A percentile compares a stretch with the other conserved stretches of the same genome.
Conservation (phyloP, 1,140 invertebrate genomes). For the Cherax quadricarinatus region DNA sequence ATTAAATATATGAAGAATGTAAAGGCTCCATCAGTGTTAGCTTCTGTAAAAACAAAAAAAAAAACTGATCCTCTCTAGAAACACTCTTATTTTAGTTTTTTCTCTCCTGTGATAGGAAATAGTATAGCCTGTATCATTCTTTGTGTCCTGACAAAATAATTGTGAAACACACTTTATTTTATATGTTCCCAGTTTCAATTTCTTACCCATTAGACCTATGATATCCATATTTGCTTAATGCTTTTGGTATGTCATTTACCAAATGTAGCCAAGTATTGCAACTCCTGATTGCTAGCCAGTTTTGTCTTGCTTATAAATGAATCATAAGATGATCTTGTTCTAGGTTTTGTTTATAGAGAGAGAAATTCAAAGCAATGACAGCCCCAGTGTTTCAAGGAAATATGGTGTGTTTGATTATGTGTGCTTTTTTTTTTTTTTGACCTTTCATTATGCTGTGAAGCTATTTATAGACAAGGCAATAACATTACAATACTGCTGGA, state of each 20-base stretch:
- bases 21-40: not conserved
- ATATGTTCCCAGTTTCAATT: conserved; percentile 37
- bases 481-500: conserved; percentile 51
- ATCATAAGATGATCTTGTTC: conserved; percentile 40
- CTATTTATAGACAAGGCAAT: conserved; percentile 52
- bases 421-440: conserved; percentile 35
- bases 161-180: conserved; percentile 59
- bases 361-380: conserved; percentile 31
- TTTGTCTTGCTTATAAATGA: conserved; percentile 57
- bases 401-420: conserved; percentile 64
- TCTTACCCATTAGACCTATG: conserved; percentile 46
- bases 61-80: conserved; percentile 24
- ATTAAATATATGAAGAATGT: not conserved
- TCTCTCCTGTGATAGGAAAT: conserved; percentile 62
- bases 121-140: conserved; percentile 39
- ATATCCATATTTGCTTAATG: conserved; percentile 57
- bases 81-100: conserved; percentile 34
- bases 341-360: conserved; percentile 35
- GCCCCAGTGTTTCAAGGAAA: conserved; percentile 50
- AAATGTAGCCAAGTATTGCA: conserved; percentile 63
- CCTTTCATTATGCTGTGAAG: conserved; percentile 21
- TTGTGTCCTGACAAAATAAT: conserved; percentile 59
- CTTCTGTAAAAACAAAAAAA: not conserved
- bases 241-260: conserved; percentile 61
- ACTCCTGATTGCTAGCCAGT: conserved; percentile 51